Base-by-base conservation (phyloP, 2,113 vertebrate genomes). In the Cryptomyrus ogoouensis region DNA sequence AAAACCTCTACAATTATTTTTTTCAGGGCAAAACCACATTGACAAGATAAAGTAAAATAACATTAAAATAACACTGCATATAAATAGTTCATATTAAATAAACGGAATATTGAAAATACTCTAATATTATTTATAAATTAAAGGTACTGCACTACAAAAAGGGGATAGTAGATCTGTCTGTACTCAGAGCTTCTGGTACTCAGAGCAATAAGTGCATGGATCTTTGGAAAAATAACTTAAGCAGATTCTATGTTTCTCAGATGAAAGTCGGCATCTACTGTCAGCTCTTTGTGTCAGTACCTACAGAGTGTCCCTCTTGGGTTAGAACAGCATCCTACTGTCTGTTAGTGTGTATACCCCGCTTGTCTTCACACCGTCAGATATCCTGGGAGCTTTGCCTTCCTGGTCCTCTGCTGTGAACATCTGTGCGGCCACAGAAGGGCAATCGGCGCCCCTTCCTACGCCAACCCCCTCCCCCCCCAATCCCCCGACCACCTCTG, bases 81-180 rank as follows among this genome's bases (percentile, higher is more conserved):
- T 95, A 95, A 95, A 96, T 95, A 96, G 92, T 90, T 92, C 91
- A 93, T 91, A 91, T 94, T 93, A 94, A 94, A 94, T 94, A 94
- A 83, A 94, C 89, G 90, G 90, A 94, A 95, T 94, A 95, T 91
- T 95, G 92, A 93, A 93, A 74, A 93, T 90, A 92, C 90, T 94
- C 93, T 95, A 94, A 89, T 89, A 91, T 91, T 91, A 94, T 80
- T 80, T 80, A 80, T 95, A 95, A 95, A 95, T 95, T 92, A 95
- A 90, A 93, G 92, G 93, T 91, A 92, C 91, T 92, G 91, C 90
- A 93, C 91, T 92, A 93, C 89, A 92, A 90, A 47, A 93, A 91
- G 93, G 92, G 10, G 94, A 94, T 92, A 94, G 93, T 91, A 91
- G 89, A 88, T 91, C 91, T 92, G 90, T 91, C 93, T 91, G 93